Percentiles rank a stretch among this genome's conserved stretches.
These are phyloP conservation scores for Takifugu rubripes DNA, from an alignment of 2,797 vertebrate genomes.

Conservation along the genomic window DNA sequence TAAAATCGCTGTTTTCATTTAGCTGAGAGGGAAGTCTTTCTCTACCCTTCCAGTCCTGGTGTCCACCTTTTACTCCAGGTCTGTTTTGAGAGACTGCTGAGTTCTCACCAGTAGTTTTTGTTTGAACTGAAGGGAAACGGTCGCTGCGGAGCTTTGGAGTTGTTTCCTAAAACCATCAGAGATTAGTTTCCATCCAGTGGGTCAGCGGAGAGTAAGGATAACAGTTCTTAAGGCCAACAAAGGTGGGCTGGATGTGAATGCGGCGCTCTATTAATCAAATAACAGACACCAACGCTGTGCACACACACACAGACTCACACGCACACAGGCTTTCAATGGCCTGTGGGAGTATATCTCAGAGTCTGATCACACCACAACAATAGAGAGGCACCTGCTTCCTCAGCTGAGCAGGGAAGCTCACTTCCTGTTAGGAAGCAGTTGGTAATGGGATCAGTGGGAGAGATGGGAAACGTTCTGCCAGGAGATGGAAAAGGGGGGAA, in stretches of 20 bases:
- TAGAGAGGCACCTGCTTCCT: conserved; percentile 82
- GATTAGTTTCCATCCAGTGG: conserved; percentile 52
- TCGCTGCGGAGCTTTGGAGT: conserved; percentile 58
- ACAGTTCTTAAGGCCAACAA: conserved; percentile 19
- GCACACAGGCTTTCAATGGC: conserved; percentile 27
- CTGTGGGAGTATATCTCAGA: conserved; percentile 75
- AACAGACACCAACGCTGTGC: conserved; percentile 15
- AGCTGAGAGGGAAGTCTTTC: no score
- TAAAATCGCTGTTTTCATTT: no score
- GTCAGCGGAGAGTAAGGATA: conserved; percentile 23
- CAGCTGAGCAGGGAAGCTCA: conserved; percentile 56
- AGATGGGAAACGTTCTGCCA: conserved; percentile 44
- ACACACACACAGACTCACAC: conserved; percentile 14
- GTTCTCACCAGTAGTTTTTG: conserved; percentile 26
- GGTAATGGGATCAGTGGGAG: conserved; percentile 72
- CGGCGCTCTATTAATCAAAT: conserved; percentile 52
- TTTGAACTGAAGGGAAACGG: conserved; percentile 62
- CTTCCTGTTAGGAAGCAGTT: conserved; percentile 79
- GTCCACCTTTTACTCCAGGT: background rate
- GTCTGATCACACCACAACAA: conserved; percentile 77
- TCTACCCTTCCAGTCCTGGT: background rate
- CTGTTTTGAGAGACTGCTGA: background rate
- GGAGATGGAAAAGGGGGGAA: conserved; percentile 22
- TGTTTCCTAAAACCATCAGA: conserved; percentile 70
- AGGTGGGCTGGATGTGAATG: conserved; percentile 57